A percentile compares a stretch with the other conserved stretches of the same genome.
These are phyloP conservation scores for Xestia sexstrigata DNA, from an alignment of 2,888 invertebrate species.

Conservation along the genomic window DNA sequence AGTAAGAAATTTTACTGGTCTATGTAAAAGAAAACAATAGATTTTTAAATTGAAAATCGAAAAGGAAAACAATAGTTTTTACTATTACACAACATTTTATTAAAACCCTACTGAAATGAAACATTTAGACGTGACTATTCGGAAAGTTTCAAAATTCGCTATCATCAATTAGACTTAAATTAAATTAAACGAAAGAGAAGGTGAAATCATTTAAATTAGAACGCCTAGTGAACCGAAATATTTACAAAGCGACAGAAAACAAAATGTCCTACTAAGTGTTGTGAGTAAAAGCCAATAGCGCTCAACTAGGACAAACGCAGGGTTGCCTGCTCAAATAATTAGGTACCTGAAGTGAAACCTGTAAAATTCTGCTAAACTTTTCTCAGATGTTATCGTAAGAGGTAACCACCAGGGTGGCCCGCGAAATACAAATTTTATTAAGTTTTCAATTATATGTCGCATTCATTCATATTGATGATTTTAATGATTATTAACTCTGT, in stretches of 20 bases:
- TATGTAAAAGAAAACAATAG: neutral
- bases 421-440: too few relatives aligned
- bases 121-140: neutral
- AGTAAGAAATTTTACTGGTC: neutral
- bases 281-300: constrained; percentile 58
- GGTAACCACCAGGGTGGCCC: too few relatives aligned
- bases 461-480: too few relatives aligned
- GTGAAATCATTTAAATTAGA: constrained; percentile 58
- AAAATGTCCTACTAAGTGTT: constrained; percentile 67
- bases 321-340: constrained; percentile 41
- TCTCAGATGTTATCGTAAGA: too few relatives aligned
- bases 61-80: neutral
- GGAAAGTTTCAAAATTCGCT: neutral
- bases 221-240: constrained; percentile 65
- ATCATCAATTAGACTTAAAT: constrained; percentile 15
- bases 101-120: neutral
- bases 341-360: neutral
- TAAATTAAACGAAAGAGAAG: constrained; percentile 35
- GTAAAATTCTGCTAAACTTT: neutral
- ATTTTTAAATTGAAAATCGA: neutral
- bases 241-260: constrained; percentile 68
- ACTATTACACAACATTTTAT: neutral
- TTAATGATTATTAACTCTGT: too few relatives aligned
- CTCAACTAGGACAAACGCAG: constrained; percentile 57
- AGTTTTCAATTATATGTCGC: too few relatives aligned